A percentile compares a stretch with the other conserved stretches of the same genome.
Evolutionary conservation across 1,140 invertebrate species (phyloP).

Genomic region (Sweltsa coloradensis): DNA sequence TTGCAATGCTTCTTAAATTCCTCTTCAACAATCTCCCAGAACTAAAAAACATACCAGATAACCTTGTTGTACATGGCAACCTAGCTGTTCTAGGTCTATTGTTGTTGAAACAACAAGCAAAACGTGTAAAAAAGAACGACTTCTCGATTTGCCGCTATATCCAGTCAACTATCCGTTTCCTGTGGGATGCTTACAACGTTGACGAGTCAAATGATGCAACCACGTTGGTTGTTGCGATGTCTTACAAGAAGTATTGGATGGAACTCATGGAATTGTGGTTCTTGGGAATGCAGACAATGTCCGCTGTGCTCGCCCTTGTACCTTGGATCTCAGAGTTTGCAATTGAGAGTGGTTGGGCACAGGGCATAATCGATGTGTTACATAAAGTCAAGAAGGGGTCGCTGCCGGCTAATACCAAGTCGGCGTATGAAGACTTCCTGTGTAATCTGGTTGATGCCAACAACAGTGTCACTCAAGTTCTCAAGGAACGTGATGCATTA

Average conservation of each 20-base stretch:
- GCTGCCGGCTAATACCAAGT: conserved; percentile 68
- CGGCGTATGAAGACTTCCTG: conserved; percentile 80
- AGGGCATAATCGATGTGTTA: conserved; percentile 69
- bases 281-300: conserved; percentile 84
- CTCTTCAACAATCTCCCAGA: conserved; percentile 77
- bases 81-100: conserved; percentile 69
- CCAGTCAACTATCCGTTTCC: conserved; percentile 72
- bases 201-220: conserved; percentile 74
- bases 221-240: conserved; percentile 66
- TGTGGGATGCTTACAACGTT: conserved; percentile 85
- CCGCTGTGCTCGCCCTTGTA: conserved; percentile 59
- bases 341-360: conserved; percentile 82
- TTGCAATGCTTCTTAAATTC: conserved; percentile 71
- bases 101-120: conserved; percentile 69
- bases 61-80: conserved; percentile 74
- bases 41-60: conserved; percentile 67
- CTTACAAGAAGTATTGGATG: conserved; percentile 77
- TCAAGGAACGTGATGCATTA: conserved; percentile 71
- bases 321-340: conserved; percentile 86
- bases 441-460: conserved; percentile 73
- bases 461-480: conserved; percentile 52
- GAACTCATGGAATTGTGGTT: conserved; percentile 87
- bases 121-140: conserved; percentile 70
- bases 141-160: conserved; percentile 80
- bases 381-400: conserved; percentile 69